Percentiles rank a stretch among this genome's conserved stretches.
Conservation (phyloP, 2,113 vertebrate species). For the Python bivittatus region DNA sequence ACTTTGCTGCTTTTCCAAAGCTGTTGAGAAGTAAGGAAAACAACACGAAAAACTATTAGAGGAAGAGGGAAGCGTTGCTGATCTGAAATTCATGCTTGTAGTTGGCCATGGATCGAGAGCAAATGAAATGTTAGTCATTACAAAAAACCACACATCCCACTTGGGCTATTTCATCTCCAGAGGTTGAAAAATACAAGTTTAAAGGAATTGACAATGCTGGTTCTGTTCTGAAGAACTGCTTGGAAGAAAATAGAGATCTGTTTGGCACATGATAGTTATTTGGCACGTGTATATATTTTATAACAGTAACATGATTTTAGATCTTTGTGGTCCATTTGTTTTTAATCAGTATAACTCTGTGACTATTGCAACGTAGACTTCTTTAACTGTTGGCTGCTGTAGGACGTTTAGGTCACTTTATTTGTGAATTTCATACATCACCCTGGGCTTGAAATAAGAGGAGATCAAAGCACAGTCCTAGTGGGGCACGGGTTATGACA, state of each 20-base stretch:
- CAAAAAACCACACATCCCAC: not conserved
- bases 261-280: not conserved
- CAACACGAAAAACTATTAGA: too few species aligned
- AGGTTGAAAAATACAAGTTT: not conserved
- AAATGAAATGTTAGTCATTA: not conserved
- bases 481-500: not conserved
- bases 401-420: constrained; percentile 17
- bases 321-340: rapidly evolving
- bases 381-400: not conserved
- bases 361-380: not conserved
- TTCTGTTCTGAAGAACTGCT: not conserved
- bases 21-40: too few species aligned
- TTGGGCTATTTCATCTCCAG: not conserved
- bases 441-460: not conserved
- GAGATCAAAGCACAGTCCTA: constrained; percentile 10
- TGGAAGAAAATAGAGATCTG: not conserved
- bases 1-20: too few species aligned
- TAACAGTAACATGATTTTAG: rapidly evolving
- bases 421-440: not conserved
- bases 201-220: not conserved
- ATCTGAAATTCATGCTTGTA: not conserved
- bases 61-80: too few species aligned
- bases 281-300: not conserved
- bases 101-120: not conserved
- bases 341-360: rapidly evolving